Evolutionary conservation across 1,140 invertebrate species (phyloP).

Genomic region (Tribolium madens): DNA sequence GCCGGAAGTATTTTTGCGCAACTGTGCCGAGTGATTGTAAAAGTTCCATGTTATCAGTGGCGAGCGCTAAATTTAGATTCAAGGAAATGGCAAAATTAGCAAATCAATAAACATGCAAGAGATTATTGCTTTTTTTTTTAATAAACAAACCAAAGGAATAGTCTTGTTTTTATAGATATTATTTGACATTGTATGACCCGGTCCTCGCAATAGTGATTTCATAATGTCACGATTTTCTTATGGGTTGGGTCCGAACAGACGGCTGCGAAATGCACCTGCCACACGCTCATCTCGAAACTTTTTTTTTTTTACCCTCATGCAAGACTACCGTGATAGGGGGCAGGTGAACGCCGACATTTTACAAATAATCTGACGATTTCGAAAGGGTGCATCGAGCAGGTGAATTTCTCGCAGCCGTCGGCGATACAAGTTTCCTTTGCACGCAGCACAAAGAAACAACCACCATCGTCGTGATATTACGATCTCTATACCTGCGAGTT

Average conservation of each 20-base stretch:
- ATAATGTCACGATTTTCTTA: not conserved
- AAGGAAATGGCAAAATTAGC: slow-evolving; percentile 13
- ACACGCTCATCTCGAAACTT: slow-evolving; percentile 33
- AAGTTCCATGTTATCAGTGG: not conserved
- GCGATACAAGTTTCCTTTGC: not conserved
- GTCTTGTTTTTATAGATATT: slow-evolving; percentile 10
- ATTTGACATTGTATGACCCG: not conserved
- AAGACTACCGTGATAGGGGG: slow-evolving; percentile 40
- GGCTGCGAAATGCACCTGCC: slow-evolving; percentile 14
- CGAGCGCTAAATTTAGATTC: slow-evolving; percentile 13
- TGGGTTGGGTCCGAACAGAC: slow-evolving; percentile 8
- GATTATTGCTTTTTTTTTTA: slow-evolving; percentile 15
- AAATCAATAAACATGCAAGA: slow-evolving; percentile 20
- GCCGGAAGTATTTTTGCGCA: slow-evolving; percentile 15
- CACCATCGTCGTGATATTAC: slow-evolving; percentile 10
- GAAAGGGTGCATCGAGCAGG: slow-evolving; percentile 38
- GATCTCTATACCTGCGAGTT: slow-evolving; percentile 27
- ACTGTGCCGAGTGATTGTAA: not conserved
- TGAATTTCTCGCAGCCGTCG: slow-evolving; percentile 25
- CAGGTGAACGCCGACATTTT: slow-evolving; percentile 34
- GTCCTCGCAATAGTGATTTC: not conserved
- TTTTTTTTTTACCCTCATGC: slow-evolving; percentile 41
- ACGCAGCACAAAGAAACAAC: slow-evolving; percentile 17
- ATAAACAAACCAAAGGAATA: slow-evolving; percentile 2
- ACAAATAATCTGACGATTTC: slow-evolving; percentile 39